Conservation (phyloP, 2,888 invertebrate species). For the Ganaspis brasiliensis region DNA sequence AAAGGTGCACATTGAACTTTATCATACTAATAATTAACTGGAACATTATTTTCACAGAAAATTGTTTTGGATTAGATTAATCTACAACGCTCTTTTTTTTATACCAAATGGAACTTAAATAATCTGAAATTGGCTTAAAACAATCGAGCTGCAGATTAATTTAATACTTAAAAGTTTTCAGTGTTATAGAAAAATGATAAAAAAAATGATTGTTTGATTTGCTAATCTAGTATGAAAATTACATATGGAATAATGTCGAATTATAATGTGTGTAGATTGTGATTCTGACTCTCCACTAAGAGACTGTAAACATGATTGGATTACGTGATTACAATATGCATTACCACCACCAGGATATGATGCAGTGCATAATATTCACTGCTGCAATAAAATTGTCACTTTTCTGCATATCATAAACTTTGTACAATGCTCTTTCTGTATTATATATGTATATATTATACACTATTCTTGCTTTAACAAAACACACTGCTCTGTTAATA, state of each 20-base stretch:
- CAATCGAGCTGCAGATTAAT: too few relatives aligned
- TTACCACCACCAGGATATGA: background rate
- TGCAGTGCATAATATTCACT: background rate
- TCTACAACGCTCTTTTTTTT: too few relatives aligned
- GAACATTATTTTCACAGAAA: too few relatives aligned
- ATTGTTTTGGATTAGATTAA: too few relatives aligned
- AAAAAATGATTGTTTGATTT: background rate
- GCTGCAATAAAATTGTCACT: slow-evolving; percentile 10
- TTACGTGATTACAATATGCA: slow-evolving; percentile 27
- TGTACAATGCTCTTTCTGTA: background rate
- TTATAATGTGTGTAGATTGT: background rate
- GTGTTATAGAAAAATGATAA: background rate
- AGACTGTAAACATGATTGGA: background rate
- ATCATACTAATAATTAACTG: too few relatives aligned
- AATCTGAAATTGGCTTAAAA: too few relatives aligned
- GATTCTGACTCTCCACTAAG: background rate
- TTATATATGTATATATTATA: background rate
- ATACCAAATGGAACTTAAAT: too few relatives aligned
- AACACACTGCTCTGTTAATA: background rate
- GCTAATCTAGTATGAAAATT: too few relatives aligned
- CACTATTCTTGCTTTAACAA: background rate
- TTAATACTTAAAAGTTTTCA: too few relatives aligned
- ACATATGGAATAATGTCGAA: too few relatives aligned
- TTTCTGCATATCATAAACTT: background rate
- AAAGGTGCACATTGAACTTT: too few relatives aligned